Evolutionary conservation across 2,113 vertebrate species (phyloP), one percentile per base, ranked within the genome.

Genomic region (Mobula birostris): DNA sequence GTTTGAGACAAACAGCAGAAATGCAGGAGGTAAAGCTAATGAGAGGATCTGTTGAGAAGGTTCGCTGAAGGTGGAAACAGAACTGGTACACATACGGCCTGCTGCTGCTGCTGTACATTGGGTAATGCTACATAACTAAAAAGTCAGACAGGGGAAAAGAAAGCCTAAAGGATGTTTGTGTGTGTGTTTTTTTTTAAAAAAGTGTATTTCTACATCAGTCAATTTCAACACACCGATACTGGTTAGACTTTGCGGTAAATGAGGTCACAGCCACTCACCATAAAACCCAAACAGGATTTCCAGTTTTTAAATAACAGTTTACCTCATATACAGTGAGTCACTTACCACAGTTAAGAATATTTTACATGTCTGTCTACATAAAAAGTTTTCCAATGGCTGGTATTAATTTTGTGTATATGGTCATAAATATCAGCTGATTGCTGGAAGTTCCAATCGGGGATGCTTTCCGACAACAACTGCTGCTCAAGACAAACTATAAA

Each of bases 241-340:
- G 61, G 85, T 58, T 83, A 83, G 80, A 7, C n/a, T 90, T 88
- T 66, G 85, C 1, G 61, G 61, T 90, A 36, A 32, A 5, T 90
- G 61, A 68, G 29, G 61, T 90, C 61, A 66, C 85, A 5, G 15
- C 6, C 7, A 19, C n/a, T 90, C 61, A 66, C 61, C 61, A 68
- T 63, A 90, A 66, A 88, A 90, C 40, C 85, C 15, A 27, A 58
- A 61, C 82, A n/a, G 77, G 77, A 79, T 79, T 79, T 79, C n/a
- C 32, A 79, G n/a, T 79, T 79, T 79, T 79, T 79, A 79, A 14
- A 79, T 17, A 15, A n/a, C n/a, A 3, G 77, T 11, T 12, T 79
- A 36, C 77, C 14, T 36, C n/a, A 90, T 1, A 66, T 66, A 90
- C 2, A 66, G 5, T 29, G 27, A 15, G 5, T 61, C 27, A 58